phyloP scores from a whole-genome alignment of 2,797 vertebrate species.

The Dromococcyx pavoninus region DNA sequence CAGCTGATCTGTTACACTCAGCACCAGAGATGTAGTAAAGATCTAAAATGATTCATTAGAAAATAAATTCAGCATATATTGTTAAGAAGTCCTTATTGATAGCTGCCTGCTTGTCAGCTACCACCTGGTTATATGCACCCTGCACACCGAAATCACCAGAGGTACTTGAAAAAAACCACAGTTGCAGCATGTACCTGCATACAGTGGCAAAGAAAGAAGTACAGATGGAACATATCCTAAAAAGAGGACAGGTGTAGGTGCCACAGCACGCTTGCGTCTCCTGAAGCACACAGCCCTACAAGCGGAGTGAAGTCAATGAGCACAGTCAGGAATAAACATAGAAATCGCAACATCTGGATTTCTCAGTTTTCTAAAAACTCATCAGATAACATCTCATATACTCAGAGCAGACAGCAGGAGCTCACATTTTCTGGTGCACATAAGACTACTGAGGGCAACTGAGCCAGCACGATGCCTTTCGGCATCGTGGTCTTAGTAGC shows the following conservation, averaged over 20 bases:
- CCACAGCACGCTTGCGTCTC: neutral
- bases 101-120: neutral
- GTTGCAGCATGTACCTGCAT: neutral
- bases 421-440: neutral
- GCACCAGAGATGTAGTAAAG: neutral
- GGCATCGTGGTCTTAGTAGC: neutral
- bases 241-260: neutral
- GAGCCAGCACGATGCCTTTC: neutral
- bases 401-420: neutral
- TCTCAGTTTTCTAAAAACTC: neutral
- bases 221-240: neutral
- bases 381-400: neutral
- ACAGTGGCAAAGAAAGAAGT: neutral
- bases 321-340: neutral
- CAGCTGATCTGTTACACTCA: neutral
- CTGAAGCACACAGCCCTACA: neutral
- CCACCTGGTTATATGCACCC: neutral
- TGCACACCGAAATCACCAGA: neutral
- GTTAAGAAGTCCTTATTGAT: neutral
- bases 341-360: neutral
- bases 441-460: neutral
- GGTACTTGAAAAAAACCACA: neutral
- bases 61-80: neutral
- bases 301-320: neutral
- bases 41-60: neutral